Conservation (phyloP, 2,888 invertebrate species). For the Sphecodes monilicornis region DNA sequence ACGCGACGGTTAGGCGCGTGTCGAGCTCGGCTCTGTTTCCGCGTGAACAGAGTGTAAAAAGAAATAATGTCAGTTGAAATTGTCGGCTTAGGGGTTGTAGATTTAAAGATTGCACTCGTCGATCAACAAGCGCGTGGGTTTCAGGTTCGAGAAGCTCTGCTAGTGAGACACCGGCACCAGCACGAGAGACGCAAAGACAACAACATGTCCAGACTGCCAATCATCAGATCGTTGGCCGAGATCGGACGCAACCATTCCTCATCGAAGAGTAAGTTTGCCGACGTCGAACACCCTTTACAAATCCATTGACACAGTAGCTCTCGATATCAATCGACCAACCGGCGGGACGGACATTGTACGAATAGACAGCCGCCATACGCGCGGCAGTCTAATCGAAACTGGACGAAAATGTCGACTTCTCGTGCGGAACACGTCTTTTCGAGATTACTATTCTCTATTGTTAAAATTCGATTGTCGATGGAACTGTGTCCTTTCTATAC, state of each 20-base stretch:
- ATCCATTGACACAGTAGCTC: background rate
- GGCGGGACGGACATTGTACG: background rate
- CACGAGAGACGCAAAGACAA: slow-evolving; percentile 92
- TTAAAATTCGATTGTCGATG: background rate
- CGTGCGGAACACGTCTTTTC: background rate
- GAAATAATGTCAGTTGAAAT: background rate
- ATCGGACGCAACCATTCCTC: slow-evolving; percentile 98
- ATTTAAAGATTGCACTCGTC: background rate
- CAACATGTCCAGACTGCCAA: slow-evolving; percentile 92
- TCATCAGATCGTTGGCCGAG: slow-evolving; percentile 97
- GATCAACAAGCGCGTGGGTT: background rate
- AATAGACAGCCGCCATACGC: background rate
- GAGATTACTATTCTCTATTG: background rate
- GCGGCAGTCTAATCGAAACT: background rate
- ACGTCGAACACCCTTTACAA: background rate
- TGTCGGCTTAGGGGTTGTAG: background rate
- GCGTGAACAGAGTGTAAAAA: too few relatives aligned
- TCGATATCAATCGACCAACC: background rate
- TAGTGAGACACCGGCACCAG: slow-evolving; percentile 96
- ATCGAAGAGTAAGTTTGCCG: slow-evolving; percentile 93
- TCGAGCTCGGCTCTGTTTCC: too few relatives aligned
- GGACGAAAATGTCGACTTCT: background rate
- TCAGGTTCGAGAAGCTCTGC: slow-evolving; percentile 91
- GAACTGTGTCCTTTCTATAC: background rate
- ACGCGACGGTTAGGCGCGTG: too few relatives aligned